Evolutionary conservation across 2,888 invertebrate species (phyloP), one percentile per base, ranked within the genome.

Genomic region (Ellobium chinense): DNA sequence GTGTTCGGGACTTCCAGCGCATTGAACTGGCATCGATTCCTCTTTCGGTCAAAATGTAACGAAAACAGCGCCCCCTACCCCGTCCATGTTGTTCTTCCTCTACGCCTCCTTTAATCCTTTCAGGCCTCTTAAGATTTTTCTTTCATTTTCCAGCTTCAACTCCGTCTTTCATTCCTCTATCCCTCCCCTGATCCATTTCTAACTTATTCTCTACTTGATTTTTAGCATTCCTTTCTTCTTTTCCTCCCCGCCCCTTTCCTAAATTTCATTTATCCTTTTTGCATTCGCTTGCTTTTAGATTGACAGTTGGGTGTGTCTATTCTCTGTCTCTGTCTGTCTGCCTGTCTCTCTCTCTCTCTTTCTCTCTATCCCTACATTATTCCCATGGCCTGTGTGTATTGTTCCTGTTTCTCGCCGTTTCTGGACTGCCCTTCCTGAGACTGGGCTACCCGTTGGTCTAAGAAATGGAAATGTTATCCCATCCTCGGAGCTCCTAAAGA

Each of bases 21-120:
- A 60, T 60, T 60, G 73, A 73, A 73, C 60, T 9, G 21, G 60
- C 60, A 73, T 73, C 73, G 73, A 73, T 73, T 58, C 62, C 73
- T 18, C 24, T 73, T 73, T 60, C 39, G 73, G 73, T 37, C 46
- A 56, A 54, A 69, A 70, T 70, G 46, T 70, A 70, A 70, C 31
- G 34, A 70, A 70, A 70, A 70, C 70, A 70, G 56, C 34, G 56
- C 5, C 31, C 54, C 18, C n/a, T 46, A 7, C 46, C 46, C 46
- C 18, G 7, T 9, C 5, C 58, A 18, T 24, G 58, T 58, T 58
- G 18, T n/a, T 24, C 18, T 58, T 58, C 21, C 58, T 58, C 58
- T 58, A n/a, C 58, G 18, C 58, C n/a, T n/a, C n/a, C n/a, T 58
- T 58, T 58, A 18, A 5, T 46, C 46, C 46, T 46, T 18, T 18